Conservation (phyloP, 2,797 vertebrate genomes). For the Hoplostethus mediterraneus region DNA sequence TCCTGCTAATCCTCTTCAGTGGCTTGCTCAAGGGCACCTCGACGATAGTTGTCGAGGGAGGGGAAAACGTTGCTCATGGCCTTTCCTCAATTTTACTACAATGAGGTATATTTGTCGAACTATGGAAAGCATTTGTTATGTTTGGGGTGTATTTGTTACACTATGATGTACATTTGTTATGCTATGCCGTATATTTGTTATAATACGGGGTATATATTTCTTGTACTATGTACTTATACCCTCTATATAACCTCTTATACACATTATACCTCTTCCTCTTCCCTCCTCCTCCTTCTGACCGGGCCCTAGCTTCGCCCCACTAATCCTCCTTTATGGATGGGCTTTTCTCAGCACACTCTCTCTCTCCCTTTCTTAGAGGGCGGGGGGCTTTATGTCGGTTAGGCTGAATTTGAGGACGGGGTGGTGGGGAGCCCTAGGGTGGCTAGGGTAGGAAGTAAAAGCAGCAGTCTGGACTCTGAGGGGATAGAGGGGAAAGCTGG, state of each 20-base stretch:
- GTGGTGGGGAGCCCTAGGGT: conserved; percentile 47
- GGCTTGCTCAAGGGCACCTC: no score
- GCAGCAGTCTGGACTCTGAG: conserved; percentile 36
- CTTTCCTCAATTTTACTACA: no score
- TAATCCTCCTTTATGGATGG: conserved; percentile 79
- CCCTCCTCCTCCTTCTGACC: conserved; percentile 4
- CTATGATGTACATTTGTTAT: no score
- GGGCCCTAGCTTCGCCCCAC: conserved; percentile 11
- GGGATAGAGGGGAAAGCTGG: conserved; percentile 14
- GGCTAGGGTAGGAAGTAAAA: conserved; percentile 52
- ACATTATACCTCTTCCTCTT: conserved; percentile 32
- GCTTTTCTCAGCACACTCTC: conserved; percentile 71
- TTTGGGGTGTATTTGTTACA: no score
- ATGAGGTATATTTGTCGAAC: no score
- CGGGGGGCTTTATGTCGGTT: conserved; percentile 36
- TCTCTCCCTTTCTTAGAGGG: conserved; percentile 10
- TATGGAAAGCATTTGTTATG: no score
- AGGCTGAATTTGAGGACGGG: conserved; percentile 58
- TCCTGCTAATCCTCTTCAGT: no score
- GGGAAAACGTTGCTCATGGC: no score
- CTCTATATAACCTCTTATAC: no score
- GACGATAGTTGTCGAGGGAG: no score
- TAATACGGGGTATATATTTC: background rate
- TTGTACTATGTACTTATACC: no score
- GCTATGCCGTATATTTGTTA: background rate